Base-by-base conservation (phyloP, 2,797 vertebrate species). In the Tamandua tetradactyla region DNA sequence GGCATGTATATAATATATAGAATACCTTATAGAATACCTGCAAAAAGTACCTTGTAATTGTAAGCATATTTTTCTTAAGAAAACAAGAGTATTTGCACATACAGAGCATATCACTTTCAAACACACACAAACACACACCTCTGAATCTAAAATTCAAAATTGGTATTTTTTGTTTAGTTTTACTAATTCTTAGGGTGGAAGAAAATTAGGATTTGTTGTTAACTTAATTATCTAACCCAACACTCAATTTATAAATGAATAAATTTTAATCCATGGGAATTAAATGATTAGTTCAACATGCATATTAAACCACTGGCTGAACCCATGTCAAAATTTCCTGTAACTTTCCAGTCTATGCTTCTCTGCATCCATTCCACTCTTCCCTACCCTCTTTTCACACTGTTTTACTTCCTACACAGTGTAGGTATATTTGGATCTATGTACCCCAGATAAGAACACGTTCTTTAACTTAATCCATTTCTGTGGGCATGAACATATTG, bases 31-130 rank as follows among this genome's bases (percentile, higher is more conserved):
- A 91, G 9, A 94, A 66, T 69, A 74, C 23, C 32, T 96, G 17
- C 3, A 87, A 42, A 92, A 82, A 3, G 15, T 47, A 72, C 10
- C 62, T 87, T 9, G 17, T 78, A 55, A 44, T 5, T 61, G 0
- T 59, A 71, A 93, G 27, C 17, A 69, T 14, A 80, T 79, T 90
- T 94, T 94, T 81, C 84, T 89, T 86, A 88, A 79, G 80, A 8
- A 85, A 37, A 80, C n/a, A 75, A 72, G 81, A 47, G 8, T 37
- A 9, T 59, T 72, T 69, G 74, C n/a, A 40, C 15, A 66, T 49
- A 61, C 49, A 69, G 32, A 12, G 15, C 12, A 76, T 78, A 81
- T 0, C 3, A 68, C 5, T 81, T 47, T 69, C 17, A 88, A 81
- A 85, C 11, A 85, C 11, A 81, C 7, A 91, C n/a, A n/a, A n/a